phyloP scores from a whole-genome alignment of 1,140 invertebrate species.

The Camponotus floridanus region DNA sequence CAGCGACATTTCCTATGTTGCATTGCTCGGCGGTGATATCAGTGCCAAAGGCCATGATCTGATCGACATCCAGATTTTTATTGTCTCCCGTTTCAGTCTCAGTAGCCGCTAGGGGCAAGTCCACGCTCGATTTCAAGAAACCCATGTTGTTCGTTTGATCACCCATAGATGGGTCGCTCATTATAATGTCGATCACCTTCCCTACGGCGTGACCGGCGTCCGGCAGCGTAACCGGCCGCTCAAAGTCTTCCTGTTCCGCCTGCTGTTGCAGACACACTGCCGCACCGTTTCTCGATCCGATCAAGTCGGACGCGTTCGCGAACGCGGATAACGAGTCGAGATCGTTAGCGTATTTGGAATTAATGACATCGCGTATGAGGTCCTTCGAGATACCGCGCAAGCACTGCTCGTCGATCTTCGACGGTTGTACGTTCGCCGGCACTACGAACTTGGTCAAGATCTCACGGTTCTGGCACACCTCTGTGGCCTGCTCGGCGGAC shows the following conservation, averaged over 20 bases:
- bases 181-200: slow-evolving; percentile 82
- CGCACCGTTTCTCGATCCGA: slow-evolving; percentile 70
- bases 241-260: slow-evolving; percentile 61
- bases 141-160: slow-evolving; percentile 90
- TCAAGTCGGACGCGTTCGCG: slow-evolving; percentile 79
- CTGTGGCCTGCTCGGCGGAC: slow-evolving; percentile 82
- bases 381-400: slow-evolving; percentile 84
- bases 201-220: slow-evolving; percentile 61
- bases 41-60: slow-evolving; percentile 78
- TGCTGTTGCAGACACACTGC: slow-evolving; percentile 41
- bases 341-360: slow-evolving; percentile 83
- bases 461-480: slow-evolving; percentile 83
- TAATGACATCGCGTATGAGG: slow-evolving; percentile 85
- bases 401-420: slow-evolving; percentile 84
- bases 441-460: slow-evolving; percentile 85
- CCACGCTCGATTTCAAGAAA: slow-evolving; percentile 83
- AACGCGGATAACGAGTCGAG: slow-evolving; percentile 82
- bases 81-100: slow-evolving; percentile 69
- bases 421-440: slow-evolving; percentile 84
- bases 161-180: slow-evolving; percentile 88
- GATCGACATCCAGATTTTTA: slow-evolving; percentile 79
- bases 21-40: slow-evolving; percentile 72
- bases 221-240: slow-evolving; percentile 62
- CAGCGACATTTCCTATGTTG: slow-evolving; percentile 78
- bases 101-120: slow-evolving; percentile 78